A percentile compares a stretch with the other conserved stretches of the same genome.
These are phyloP conservation scores for Barypeithes pellucidus DNA, from an alignment of 2,888 invertebrate species.

Conservation along the genomic window DNA sequence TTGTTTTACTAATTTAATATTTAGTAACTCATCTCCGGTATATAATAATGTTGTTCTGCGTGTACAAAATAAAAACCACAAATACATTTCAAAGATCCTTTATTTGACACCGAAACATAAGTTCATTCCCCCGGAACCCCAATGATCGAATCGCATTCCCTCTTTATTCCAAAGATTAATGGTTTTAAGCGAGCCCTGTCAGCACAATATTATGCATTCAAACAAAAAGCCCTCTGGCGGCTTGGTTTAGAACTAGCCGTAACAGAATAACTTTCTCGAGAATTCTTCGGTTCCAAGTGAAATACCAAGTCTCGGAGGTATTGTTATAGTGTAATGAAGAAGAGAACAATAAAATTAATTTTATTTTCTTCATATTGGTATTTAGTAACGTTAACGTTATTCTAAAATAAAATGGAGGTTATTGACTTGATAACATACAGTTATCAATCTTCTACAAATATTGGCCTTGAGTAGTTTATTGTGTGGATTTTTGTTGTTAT, in stretches of 20 bases:
- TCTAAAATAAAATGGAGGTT: constrained; percentile 1
- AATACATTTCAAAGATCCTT: not conserved
- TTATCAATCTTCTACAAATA: constrained; percentile 18
- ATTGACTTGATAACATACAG: not conserved
- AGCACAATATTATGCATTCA: constrained; percentile 65
- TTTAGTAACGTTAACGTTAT: not conserved
- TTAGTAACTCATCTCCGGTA: too few relatives aligned
- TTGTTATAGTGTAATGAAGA: not conserved
- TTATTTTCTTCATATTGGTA: too few relatives aligned
- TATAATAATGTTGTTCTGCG: too few relatives aligned
- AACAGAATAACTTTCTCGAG: constrained; percentile 46
- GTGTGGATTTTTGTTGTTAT: constrained; percentile 23
- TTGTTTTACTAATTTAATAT: too few relatives aligned
- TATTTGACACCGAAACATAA: constrained; percentile 37
- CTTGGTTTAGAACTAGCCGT: constrained; percentile 43
- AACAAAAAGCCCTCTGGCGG: constrained; percentile 60
- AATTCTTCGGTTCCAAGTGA: constrained; percentile 18
- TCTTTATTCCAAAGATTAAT: constrained; percentile 61
- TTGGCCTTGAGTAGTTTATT: not conserved
- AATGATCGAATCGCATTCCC: constrained; percentile 49
- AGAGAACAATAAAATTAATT: too few relatives aligned
- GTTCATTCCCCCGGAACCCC: constrained; percentile 30
- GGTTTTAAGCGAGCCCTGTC: constrained; percentile 64
- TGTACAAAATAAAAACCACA: constrained; percentile 1
- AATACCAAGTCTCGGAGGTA: not conserved